Percentiles rank a stretch among this genome's conserved stretches.
These are phyloP conservation scores for Encarsia formosa DNA, from an alignment of 2,888 invertebrate species.

Conservation along the genomic window DNA sequence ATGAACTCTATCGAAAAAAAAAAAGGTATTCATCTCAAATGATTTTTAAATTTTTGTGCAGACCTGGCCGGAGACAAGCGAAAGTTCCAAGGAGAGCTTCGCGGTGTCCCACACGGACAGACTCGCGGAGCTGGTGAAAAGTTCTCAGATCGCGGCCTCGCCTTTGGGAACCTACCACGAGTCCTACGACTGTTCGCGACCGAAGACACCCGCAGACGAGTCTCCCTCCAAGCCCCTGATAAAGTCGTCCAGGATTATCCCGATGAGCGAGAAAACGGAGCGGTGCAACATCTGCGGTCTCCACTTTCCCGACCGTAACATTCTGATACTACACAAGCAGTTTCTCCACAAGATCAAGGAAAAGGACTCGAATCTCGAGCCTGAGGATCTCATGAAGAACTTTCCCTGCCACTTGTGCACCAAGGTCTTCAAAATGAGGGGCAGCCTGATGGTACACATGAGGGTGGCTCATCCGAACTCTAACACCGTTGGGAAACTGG, in stretches of 20 bases:
- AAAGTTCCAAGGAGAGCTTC: too few species aligned
- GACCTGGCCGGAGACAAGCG: too few species aligned
- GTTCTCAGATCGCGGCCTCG: slow-evolving; percentile 18
- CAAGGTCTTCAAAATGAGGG: slow-evolving; percentile 77
- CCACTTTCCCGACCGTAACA: slow-evolving; percentile 65
- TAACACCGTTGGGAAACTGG: slow-evolving; percentile 35
- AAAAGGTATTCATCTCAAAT: too few species aligned
- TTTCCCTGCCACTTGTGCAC: slow-evolving; percentile 74
- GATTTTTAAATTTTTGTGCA: too few species aligned
- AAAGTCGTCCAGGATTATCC: slow-evolving; percentile 36
- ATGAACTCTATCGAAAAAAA: too few species aligned
- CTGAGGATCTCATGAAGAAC: slow-evolving; percentile 50
- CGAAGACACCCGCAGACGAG: neutral
- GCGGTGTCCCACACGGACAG: too few species aligned
- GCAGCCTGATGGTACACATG: slow-evolving; percentile 76
- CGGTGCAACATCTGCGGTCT: slow-evolving; percentile 71
- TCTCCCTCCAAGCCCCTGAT: slow-evolving; percentile 23
- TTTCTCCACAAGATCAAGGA: slow-evolving; percentile 56
- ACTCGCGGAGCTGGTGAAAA: slow-evolving; percentile 21
- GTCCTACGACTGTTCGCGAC: slow-evolving; percentile 9
- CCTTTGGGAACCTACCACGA: slow-evolving; percentile 15
- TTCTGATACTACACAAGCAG: slow-evolving; percentile 71
- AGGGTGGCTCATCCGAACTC: slow-evolving; percentile 72
- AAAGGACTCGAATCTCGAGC: slow-evolving; percentile 33
- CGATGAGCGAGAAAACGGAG: slow-evolving; percentile 48